Evolutionary conservation across 2,113 vertebrate species (phyloP).

Genomic region (Piaya cayana): DNA sequence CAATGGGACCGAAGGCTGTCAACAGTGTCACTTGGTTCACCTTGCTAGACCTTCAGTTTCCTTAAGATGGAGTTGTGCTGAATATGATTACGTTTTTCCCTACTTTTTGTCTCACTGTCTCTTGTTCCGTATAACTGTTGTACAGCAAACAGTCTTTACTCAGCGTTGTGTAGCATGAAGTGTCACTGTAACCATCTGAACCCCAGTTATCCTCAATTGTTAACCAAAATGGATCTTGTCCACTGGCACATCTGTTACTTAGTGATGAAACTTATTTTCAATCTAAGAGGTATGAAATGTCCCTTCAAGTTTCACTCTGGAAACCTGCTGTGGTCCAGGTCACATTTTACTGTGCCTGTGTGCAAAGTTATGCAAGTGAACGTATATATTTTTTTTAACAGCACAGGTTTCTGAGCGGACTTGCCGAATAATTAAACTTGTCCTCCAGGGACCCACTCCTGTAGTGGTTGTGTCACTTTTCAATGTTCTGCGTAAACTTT

Average conservation of each 20-base stretch:
- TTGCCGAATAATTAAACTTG: neutral
- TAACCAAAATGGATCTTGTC: neutral
- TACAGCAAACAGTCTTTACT: neutral
- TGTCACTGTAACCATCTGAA: neutral
- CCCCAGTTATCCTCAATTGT: neutral
- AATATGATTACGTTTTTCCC: neutral
- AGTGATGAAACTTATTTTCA: neutral
- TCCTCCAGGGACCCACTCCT: neutral
- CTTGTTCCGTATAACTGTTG: neutral
- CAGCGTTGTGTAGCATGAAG: neutral
- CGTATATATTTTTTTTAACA: neutral
- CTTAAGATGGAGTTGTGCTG: conserved; percentile 9
- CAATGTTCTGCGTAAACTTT: neutral
- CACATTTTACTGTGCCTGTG: neutral
- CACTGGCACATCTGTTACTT: neutral
- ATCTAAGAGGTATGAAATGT: neutral
- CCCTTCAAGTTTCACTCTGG: neutral
- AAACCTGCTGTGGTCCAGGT: neutral
- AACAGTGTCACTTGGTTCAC: neutral
- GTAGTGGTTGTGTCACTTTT: neutral
- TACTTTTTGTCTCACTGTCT: neutral
- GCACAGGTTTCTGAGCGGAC: neutral
- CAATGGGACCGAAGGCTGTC: neutral
- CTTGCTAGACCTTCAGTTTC: conserved; percentile 13
- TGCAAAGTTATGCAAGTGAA: neutral